These are phyloP conservation scores for Axea sp. DNA, from an alignment of 2,888 invertebrate genomes.

Conservation along the genomic window DNA sequence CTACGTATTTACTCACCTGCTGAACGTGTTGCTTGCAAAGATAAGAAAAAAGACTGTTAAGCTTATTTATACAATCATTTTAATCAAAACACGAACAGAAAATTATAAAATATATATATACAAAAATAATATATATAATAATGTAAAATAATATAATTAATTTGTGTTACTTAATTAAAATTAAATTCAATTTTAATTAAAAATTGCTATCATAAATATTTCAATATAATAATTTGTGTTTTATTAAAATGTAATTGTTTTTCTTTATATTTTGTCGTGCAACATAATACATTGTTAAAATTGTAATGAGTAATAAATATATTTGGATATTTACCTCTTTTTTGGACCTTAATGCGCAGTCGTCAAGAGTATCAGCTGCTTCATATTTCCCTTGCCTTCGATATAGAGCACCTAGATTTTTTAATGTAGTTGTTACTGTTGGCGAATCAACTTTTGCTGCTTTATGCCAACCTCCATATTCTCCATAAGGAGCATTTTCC, in stretches of 20 bases:
- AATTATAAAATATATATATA: too few relatives aligned
- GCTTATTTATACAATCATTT: conserved; percentile 23
- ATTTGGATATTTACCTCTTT: conserved; percentile 88
- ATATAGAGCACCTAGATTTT: conserved; percentile 98
- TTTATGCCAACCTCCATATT: conserved; percentile 98
- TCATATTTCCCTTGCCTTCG: conserved; percentile 99
- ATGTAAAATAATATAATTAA: neutral
- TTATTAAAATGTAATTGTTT: too few relatives aligned
- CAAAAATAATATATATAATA: too few relatives aligned
- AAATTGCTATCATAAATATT: too few relatives aligned
- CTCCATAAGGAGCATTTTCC: conserved; percentile 93
- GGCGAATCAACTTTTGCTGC: conserved; percentile 99
- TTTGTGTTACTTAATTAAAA: too few relatives aligned
- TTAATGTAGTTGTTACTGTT: conserved; percentile 97
- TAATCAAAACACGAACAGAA: too few relatives aligned
- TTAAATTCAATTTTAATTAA: too few relatives aligned
- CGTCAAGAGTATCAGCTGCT: conserved; percentile 99
- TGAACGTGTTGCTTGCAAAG: conserved; percentile 76
- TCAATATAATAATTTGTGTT: too few relatives aligned
- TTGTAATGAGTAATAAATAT: too few relatives aligned
- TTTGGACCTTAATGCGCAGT: conserved; percentile 97
- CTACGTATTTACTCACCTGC: conserved; percentile 71
- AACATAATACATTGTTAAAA: too few relatives aligned
- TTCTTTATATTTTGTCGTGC: too few relatives aligned
- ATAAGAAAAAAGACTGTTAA: conserved; percentile 61